A percentile compares a stretch with the other conserved stretches of the same genome.
phyloP scores from a whole-genome alignment of 2,888 invertebrate genomes.

The Villa cingulata region DNA sequence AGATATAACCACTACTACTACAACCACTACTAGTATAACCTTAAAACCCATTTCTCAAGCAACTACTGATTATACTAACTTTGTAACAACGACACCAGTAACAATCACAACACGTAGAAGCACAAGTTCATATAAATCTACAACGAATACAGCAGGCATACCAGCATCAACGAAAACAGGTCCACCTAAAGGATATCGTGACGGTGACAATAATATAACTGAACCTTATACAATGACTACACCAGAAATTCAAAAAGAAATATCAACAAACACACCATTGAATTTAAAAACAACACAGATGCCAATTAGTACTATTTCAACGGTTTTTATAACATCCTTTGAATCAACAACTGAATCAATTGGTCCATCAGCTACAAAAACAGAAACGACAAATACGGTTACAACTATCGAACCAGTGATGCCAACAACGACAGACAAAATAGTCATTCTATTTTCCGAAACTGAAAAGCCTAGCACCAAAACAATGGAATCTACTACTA shows the following conservation, averaged over 20 bases:
- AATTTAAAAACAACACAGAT: conserved; percentile 3
- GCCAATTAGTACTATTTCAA: background rate
- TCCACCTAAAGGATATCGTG: conserved; percentile 32
- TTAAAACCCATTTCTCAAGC: conserved; percentile 14
- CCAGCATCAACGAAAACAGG: conserved; percentile 22
- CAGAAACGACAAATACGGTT: conserved; percentile 9
- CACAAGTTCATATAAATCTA: conserved; percentile 15
- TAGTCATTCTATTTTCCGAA: no score
- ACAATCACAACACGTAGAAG: background rate
- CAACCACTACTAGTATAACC: conserved; percentile 23
- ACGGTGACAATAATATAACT: conserved; percentile 34
- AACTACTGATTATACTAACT: conserved; percentile 17
- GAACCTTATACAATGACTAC: conserved; percentile 17
- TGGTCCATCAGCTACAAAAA: no score
- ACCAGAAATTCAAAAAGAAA: conserved; percentile 7
- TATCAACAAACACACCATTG: conserved; percentile 7
- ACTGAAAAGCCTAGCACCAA: background rate
- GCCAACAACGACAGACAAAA: background rate
- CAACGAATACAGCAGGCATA: no score
- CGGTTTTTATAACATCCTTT: background rate
- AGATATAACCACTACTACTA: conserved; percentile 30
- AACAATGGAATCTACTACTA: conserved; percentile 2
- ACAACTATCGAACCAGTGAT: conserved; percentile 6
- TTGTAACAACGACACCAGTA: conserved; percentile 16
- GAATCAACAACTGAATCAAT: conserved; percentile 2